A percentile compares a stretch with the other conserved stretches of the same genome.
Evolutionary conservation across 2,113 vertebrate species (phyloP).

Genomic region (Pomatostomus ruficeps): DNA sequence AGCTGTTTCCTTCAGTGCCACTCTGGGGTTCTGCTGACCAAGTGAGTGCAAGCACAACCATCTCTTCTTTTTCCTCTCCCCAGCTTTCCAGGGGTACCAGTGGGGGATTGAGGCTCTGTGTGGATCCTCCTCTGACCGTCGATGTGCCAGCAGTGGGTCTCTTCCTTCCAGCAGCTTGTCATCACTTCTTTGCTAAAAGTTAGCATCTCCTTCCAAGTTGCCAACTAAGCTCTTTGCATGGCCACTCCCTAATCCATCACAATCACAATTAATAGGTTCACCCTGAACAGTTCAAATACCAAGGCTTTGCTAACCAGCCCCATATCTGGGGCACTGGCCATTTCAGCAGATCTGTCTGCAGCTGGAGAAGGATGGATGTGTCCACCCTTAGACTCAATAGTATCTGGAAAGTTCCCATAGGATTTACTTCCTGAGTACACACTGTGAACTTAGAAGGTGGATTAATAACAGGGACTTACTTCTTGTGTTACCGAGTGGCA

Average conservation of each 20-base stretch:
- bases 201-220: neutral
- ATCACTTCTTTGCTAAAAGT: neutral
- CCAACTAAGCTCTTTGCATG: neutral
- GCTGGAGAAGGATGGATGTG: neutral
- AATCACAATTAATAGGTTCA: neutral
- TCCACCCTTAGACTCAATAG: neutral
- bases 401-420: constrained; percentile 54
- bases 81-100: neutral
- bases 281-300: neutral
- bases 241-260: neutral
- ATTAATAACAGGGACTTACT: constrained; percentile 49
- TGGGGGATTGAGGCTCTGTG: neutral
- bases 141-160: neutral
- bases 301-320: neutral
- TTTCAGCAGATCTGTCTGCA: neutral
- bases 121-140: neutral
- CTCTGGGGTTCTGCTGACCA: constrained; percentile 57
- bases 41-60: constrained; percentile 25
- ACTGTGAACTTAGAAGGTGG: constrained; percentile 37
- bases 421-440: constrained; percentile 55
- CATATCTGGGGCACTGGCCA: neutral
- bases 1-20: constrained; percentile 36
- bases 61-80: neutral
- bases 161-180: neutral
- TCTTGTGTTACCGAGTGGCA: constrained; percentile 56